phyloP scores from a whole-genome alignment of 2,797 vertebrate genomes.

The Danio albolineatus region DNA sequence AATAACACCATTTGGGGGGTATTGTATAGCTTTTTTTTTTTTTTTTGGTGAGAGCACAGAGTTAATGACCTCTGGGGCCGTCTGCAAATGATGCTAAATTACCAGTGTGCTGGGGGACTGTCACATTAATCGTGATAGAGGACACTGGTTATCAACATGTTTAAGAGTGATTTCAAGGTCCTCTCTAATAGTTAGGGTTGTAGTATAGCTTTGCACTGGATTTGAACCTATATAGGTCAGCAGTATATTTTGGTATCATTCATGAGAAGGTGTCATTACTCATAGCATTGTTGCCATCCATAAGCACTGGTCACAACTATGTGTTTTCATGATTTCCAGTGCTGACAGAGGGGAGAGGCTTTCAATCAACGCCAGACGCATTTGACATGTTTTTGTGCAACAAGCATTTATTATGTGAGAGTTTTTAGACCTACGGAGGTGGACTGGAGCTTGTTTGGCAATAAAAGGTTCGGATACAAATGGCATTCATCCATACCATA shows the following conservation, averaged over 20 bases:
- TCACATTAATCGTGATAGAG: conserved; percentile 35
- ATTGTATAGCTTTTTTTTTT: not conserved
- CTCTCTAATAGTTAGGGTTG: not conserved
- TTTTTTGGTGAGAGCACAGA: not conserved
- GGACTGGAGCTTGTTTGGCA: not conserved
- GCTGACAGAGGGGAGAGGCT: not conserved
- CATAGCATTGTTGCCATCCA: not conserved
- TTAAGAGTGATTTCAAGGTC: conserved; percentile 43
- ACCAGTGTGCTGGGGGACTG: conserved; percentile 23
- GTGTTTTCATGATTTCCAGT: not conserved
- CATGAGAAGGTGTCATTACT: not conserved
- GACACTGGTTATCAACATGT: conserved; percentile 43
- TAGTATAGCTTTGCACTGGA: not conserved
- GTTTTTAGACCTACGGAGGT: not conserved
- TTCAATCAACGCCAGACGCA: not conserved
- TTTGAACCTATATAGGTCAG: not conserved
- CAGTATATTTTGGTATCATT: not conserved
- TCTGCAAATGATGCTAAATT: conserved; percentile 42
- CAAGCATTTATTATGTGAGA: conserved; percentile 1
- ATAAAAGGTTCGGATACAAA: not conserved
- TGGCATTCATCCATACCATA: not conserved
- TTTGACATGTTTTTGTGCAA: not conserved
- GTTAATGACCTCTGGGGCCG: conserved; percentile 35
- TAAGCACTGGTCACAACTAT: not conserved
- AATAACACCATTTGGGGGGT: not conserved